Evolutionary conservation across 2,797 vertebrate genomes (phyloP).

Genomic region (Phoeniculus purpureus): DNA sequence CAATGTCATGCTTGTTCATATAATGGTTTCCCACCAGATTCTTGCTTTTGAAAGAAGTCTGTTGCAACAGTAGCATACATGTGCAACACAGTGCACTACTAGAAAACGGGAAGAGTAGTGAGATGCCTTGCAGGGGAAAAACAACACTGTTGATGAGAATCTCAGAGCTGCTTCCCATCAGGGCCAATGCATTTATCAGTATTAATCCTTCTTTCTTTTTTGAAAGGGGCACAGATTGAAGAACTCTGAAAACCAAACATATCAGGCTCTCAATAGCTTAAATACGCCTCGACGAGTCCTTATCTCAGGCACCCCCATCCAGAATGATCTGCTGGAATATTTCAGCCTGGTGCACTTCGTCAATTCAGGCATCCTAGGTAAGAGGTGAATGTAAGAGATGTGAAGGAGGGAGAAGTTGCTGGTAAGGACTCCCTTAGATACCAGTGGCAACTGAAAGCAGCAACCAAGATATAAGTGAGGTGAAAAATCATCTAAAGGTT

Average conservation of each 20-base stretch:
- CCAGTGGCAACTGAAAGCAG: neutral
- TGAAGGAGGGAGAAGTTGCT: neutral
- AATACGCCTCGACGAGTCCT: conserved; percentile 90
- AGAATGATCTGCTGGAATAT: conserved; percentile 97
- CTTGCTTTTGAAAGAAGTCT: neutral
- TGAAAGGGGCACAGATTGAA: conserved; percentile 93
- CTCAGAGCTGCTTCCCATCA: neutral
- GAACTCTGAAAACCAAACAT: conserved; percentile 98
- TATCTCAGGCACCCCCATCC: conserved; percentile 96
- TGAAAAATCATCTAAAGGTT: neutral
- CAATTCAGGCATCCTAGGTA: conserved; percentile 93
- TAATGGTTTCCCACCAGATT: neutral
- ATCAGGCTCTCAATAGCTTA: conserved; percentile 92
- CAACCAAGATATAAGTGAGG: neutral
- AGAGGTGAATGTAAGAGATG: neutral
- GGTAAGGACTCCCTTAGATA: neutral
- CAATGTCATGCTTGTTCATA: neutral
- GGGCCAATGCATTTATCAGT: neutral
- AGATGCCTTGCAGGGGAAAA: neutral
- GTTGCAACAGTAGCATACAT: neutral
- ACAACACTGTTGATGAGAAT: neutral
- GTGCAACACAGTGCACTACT: neutral
- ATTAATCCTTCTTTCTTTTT: neutral
- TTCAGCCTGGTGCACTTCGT: conserved; percentile 98
- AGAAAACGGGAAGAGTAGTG: neutral